Conservation (phyloP, 2,113 vertebrate genomes). For the Leuciscus idus region DNA sequence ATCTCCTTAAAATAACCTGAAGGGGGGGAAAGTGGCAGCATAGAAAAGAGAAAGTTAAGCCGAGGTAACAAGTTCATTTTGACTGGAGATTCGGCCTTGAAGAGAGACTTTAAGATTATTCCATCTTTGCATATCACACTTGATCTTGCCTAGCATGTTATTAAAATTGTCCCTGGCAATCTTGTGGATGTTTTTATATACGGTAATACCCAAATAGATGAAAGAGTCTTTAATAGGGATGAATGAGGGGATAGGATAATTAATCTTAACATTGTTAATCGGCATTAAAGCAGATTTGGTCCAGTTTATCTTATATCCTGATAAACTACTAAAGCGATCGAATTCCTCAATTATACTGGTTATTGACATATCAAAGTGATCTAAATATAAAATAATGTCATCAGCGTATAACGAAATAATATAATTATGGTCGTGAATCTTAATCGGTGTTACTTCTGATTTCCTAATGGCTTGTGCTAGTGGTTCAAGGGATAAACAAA, state of each 20-base stretch:
- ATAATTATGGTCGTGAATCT: no score
- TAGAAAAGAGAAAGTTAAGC: no score
- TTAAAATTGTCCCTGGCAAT: conserved; percentile 15
- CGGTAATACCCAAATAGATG: conserved; percentile 4
- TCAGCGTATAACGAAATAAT: neutral
- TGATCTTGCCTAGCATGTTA: neutral
- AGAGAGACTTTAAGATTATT: conserved; percentile 18
- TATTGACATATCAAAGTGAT: neutral
- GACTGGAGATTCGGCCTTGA: conserved; percentile 18
- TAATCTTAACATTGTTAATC: neutral
- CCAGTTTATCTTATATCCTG: conserved; percentile 15
- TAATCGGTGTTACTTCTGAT: no score
- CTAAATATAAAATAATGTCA: conserved; percentile 24
- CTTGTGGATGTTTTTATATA: conserved; percentile 2
- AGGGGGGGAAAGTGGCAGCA: neutral
- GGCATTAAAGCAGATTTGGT: conserved; percentile 9
- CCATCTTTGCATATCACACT: conserved; percentile 10
- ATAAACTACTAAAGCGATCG: neutral
- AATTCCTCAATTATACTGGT: neutral
- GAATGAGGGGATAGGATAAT: neutral
- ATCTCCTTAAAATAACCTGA: neutral
- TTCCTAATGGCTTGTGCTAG: no score
- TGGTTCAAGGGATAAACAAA: no score
- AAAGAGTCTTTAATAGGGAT: conserved; percentile 15
- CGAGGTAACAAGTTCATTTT: no score